Percentiles rank a stretch among this genome's conserved stretches.
These are phyloP conservation scores for Scolopax bukidnonensis DNA, from an alignment of 2,797 vertebrate species.

Conservation along the genomic window DNA sequence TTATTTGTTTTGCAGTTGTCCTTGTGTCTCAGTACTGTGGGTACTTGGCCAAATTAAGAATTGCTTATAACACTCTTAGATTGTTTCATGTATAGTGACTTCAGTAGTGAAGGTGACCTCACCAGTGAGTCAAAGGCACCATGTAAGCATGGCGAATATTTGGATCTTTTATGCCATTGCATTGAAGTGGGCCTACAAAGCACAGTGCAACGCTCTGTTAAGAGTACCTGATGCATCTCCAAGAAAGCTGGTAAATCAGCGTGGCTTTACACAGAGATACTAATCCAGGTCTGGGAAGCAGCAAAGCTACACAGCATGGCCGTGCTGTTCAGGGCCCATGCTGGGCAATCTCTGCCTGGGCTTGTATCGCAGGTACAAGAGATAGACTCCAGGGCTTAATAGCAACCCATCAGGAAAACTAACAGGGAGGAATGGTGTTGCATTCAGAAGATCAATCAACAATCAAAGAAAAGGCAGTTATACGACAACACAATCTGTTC, in stretches of 20 bases:
- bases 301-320: neutral
- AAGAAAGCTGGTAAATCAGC: neutral
- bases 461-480: neutral
- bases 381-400: neutral
- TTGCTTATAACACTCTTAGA: neutral
- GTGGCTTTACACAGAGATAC: accelerated
- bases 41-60: neutral
- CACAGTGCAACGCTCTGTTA: neutral
- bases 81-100: neutral
- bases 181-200: accelerated
- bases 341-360: neutral
- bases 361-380: accelerated
- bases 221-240: neutral
- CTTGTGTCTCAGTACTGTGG: neutral
- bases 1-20: neutral
- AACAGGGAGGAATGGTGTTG: neutral
- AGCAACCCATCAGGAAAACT: neutral
- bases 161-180: neutral
- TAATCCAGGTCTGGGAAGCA: neutral
- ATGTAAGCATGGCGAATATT: neutral
- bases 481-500: neutral
- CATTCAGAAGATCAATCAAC: neutral
- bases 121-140: neutral
- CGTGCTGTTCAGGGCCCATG: neutral
- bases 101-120: neutral